Base-by-base conservation (phyloP, 2,888 invertebrate species). In the Melieria omissa region DNA sequence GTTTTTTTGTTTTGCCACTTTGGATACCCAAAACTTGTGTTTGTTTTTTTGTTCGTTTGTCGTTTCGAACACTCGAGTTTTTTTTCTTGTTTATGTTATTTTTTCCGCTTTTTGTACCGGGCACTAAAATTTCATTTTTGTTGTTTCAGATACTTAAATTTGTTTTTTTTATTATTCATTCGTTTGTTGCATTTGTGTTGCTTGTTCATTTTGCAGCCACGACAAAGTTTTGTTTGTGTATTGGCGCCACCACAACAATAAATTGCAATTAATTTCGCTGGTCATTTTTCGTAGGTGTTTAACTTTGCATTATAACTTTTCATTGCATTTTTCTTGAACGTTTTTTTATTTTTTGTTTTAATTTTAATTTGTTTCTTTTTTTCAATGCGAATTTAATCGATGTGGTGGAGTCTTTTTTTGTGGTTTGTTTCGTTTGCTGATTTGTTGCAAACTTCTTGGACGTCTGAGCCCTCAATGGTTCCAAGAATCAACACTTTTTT, bases 221-320 rank as follows among this genome's bases (percentile, higher is more conserved):
- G 3, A 16, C 45, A 16, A 16, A 16, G 16, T 45, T 54, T 10
- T 47, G 42, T 60, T n/a, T 67, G 47, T 16, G 42, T 57, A 47
- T 47, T 8, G 47, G 67, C 52, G 83, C 78, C 79, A 79, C 80
- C 80, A 78, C 82, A 82, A 80, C 83, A 29, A 77, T 81, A 81
- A 81, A 81, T 81, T 83, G 81, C 81, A 81, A 81, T 81, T 81
- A 81, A 81, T 81, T 83, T 82, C 76, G 77, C 74, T 72, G 73
- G 71, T 64, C 67, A 67, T 52, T 55, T 70, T 70, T 70, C 54
- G 63, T 63, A 70, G 70, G 62, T 70, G 70, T 70, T 70, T 64
- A 52, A 70, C 62, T 69, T 62, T 60, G 62, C 52, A 69, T 69
- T 69, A 61, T 69, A 58, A 69, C 58, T 60, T 47, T 60, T 67